Evolutionary conservation across 2,888 invertebrate genomes (phyloP).

Genomic region (Rambutsinella grinnellia): DNA sequence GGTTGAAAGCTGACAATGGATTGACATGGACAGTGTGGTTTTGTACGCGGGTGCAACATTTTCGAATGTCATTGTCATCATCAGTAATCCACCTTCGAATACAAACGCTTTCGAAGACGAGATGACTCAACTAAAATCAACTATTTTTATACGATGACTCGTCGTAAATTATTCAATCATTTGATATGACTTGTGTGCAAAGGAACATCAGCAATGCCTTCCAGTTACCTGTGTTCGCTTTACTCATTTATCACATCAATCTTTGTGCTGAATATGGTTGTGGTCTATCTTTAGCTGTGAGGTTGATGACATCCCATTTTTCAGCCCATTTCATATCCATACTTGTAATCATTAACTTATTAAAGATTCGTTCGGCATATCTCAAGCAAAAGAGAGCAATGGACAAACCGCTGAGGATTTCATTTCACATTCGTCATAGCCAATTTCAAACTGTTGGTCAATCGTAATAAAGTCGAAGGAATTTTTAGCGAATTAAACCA

Average conservation of each 20-base stretch:
- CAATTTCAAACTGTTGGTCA: too few species aligned
- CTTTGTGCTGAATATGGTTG: neutral
- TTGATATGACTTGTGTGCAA: constrained; percentile 35
- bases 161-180: constrained; percentile 38
- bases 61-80: neutral
- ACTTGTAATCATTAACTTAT: neutral
- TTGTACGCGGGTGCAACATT: neutral
- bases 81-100: neutral
- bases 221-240: too few species aligned
- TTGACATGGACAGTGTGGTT: neutral
- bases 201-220: neutral
- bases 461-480: too few species aligned
- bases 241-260: neutral
- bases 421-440: neutral
- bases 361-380: neutral
- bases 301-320: constrained; percentile 39
- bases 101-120: constrained; percentile 1
- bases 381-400: neutral
- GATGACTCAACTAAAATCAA: constrained; percentile 28
- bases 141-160: constrained; percentile 39
- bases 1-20: neutral
- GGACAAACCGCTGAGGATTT: neutral
- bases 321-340: neutral
- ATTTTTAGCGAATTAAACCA: too few species aligned
- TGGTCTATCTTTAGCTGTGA: too few species aligned